Conservation (phyloP, 2,113 vertebrate genomes). For the Fregata magnificens region DNA sequence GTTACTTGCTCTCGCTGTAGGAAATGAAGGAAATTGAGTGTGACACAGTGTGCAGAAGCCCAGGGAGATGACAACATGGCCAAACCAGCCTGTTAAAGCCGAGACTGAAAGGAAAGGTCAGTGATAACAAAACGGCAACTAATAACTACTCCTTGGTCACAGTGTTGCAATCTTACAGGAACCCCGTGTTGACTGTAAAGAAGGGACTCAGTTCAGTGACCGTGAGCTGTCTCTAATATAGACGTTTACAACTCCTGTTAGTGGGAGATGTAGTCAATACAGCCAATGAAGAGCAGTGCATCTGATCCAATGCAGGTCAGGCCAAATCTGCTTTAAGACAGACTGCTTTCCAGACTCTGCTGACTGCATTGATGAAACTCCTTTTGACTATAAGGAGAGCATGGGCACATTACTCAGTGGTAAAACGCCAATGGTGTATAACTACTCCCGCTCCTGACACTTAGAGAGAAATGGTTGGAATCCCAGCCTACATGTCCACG, state of each 20-base stretch:
- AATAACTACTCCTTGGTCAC: not conserved
- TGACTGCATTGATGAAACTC: not conserved
- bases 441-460: not conserved
- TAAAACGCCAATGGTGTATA: rapidly evolving
- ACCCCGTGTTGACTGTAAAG: rapidly evolving
- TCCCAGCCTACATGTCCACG: not conserved
- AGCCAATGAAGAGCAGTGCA: not conserved
- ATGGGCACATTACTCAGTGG: not conserved
- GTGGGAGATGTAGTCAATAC: not conserved
- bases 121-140: not conserved
- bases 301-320: not conserved
- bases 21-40: not conserved
- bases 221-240: not conserved
- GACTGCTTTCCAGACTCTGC: not conserved
- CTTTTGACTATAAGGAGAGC: not conserved
- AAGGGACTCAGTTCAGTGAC: not conserved
- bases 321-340: not conserved
- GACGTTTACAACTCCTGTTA: not conserved
- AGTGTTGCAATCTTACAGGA: not conserved
- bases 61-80: not conserved
- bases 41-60: not conserved
- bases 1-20: not conserved
- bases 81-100: not conserved
- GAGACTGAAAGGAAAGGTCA: not conserved
- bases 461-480: not conserved